Evolutionary conservation across 2,797 vertebrate genomes (phyloP).

Genomic region (Masticophis lateralis): DNA sequence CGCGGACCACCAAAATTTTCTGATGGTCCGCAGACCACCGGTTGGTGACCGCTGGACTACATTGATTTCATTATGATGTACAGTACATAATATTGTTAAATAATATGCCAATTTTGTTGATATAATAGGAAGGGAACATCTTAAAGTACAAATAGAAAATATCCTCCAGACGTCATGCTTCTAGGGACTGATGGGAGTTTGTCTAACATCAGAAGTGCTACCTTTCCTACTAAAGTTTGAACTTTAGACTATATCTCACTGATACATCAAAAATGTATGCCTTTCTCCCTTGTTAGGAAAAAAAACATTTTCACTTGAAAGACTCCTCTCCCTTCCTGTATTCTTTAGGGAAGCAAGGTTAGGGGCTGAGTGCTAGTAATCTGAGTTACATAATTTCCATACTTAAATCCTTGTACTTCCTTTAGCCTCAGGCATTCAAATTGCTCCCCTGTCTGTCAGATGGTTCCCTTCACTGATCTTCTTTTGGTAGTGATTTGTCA

Average conservation of each 20-base stretch:
- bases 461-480: background rate
- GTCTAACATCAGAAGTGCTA: background rate
- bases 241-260: background rate
- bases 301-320: background rate
- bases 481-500: conserved; percentile 5
- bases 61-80: background rate
- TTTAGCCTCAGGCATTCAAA: background rate
- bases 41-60: background rate
- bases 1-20: no score
- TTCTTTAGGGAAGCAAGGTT: background rate
- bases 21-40: no score
- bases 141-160: background rate
- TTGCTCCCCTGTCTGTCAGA: background rate
- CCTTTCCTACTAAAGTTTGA: background rate
- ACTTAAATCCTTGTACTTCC: background rate
- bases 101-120: background rate
- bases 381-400: background rate
- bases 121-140: background rate
- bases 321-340: background rate
- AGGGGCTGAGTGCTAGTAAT: background rate
- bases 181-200: background rate
- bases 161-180: background rate
- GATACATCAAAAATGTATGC: background rate
- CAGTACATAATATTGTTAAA: background rate
- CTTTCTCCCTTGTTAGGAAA: background rate